Conservation (phyloP, 2,888 invertebrate species). For the Resseliella maxima region DNA sequence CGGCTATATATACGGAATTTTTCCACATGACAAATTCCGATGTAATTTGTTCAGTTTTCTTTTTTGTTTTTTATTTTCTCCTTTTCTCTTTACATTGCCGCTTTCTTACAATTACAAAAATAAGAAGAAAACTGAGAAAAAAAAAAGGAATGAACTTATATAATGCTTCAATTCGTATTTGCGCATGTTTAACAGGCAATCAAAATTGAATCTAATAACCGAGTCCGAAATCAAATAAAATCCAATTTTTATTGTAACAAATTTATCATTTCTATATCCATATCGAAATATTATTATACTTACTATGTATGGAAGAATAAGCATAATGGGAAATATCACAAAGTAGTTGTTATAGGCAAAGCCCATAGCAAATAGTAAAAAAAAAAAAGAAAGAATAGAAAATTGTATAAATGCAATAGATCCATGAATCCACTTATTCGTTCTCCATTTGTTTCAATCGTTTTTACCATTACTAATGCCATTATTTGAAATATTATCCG, state of each 20-base stretch:
- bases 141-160: too few relatives aligned
- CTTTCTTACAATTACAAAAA: not conserved
- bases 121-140: not conserved
- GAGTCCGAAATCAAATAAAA: not conserved
- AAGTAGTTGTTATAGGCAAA: too few relatives aligned
- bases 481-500: not conserved
- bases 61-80: not conserved
- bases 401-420: too few relatives aligned
- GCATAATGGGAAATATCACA: too few relatives aligned
- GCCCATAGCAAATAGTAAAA: too few relatives aligned
- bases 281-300: too few relatives aligned
- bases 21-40: not conserved
- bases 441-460: not conserved
- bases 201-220: not conserved
- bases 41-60: not conserved
- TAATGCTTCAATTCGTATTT: not conserved
- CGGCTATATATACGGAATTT: not conserved
- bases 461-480: too few relatives aligned
- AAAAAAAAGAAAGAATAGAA: too few relatives aligned
- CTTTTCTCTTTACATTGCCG: not conserved
- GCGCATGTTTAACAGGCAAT: constrained; percentile 7
- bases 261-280: not conserved
- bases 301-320: too few relatives aligned
- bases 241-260: too few relatives aligned
- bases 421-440: not conserved